Base-by-base conservation (phyloP, 2,888 invertebrate species). In the Metalampra italica region DNA sequence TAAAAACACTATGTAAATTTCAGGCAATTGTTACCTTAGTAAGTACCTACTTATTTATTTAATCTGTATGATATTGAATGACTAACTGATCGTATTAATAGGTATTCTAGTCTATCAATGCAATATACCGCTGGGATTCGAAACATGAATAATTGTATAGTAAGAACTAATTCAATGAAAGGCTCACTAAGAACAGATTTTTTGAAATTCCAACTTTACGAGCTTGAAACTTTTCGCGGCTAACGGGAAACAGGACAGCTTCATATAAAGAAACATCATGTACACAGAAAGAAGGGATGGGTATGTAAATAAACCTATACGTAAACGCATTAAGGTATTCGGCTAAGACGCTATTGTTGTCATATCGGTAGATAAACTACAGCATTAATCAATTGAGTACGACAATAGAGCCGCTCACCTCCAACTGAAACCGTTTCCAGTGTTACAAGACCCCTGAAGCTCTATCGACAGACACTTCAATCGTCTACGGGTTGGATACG, bases 341-440 rank as follows among this genome's bases (percentile, higher is more conserved):
- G 77, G 75, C 79, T 77, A 81, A 80, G 82, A 78, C 76, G 68
- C 72, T 75, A 88, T 88, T 86, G 87, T 88, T 85, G 83, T 85
- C 83, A 81, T 83, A 87, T 86, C 82, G 70, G 76, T 84, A 84
- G 84, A 87, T 87, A 86, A 85, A 85, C 85, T 82, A 82, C 72
- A 59, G 68, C 78, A 87, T 89, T 85, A 86, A 86, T 88, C 87
- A 87, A 87, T 82, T 68, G 66, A 59, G 54, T 66, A 68, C 76
- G 76, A 88, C 86, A 89, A 88, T 87, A 60, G 81, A 60, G 62
- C 74, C 80, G 81, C 80, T 77, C 71, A 81, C 82, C 80, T 84
- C 75, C 75, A 77, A 73, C 70, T 63, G 59, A 75, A 74, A 59
- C 60, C 59, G 54, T 58, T 47, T 57, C 82, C 77, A 81, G 38